These are phyloP conservation scores for Hemichromis elongatus DNA, from an alignment of 2,113 vertebrate species.

Conservation along the genomic window DNA sequence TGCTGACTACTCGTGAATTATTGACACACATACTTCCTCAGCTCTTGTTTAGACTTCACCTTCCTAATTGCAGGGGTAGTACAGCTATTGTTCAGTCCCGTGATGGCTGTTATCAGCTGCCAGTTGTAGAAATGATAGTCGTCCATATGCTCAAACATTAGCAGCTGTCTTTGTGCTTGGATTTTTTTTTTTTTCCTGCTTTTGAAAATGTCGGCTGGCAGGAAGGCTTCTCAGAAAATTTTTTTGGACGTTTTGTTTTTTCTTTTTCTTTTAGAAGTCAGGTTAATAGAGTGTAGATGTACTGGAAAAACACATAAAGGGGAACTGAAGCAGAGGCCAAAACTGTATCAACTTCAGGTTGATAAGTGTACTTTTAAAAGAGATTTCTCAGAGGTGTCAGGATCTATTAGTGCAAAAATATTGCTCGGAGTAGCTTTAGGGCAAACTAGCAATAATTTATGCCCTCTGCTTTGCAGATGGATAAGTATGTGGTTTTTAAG, in stretches of 20 bases:
- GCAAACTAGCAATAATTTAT: constrained; percentile 12
- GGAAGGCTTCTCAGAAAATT: background rate
- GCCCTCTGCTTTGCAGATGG: background rate
- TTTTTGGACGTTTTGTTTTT: background rate
- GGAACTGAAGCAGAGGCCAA: background rate
- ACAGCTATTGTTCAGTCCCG: background rate
- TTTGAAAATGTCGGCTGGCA: background rate
- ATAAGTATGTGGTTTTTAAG: background rate
- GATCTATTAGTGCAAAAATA: background rate
- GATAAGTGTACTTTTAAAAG: background rate
- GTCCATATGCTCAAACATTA: background rate
- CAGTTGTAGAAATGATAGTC: background rate
- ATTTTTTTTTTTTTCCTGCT: background rate
- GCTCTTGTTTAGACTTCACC: background rate
- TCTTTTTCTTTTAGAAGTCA: background rate
- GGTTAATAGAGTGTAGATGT: background rate
- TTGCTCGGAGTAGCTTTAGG: constrained; percentile 10
- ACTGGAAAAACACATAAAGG: background rate
- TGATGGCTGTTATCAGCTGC: background rate
- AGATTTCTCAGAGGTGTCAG: background rate
- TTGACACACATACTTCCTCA: background rate
- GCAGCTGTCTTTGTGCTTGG: background rate
- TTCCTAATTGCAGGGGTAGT: background rate
- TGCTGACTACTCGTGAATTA: background rate
- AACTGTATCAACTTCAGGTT: constrained; percentile 12